These are phyloP conservation scores for Melinaea menophilus DNA, from an alignment of 2,888 invertebrate genomes.

Conservation along the genomic window DNA sequence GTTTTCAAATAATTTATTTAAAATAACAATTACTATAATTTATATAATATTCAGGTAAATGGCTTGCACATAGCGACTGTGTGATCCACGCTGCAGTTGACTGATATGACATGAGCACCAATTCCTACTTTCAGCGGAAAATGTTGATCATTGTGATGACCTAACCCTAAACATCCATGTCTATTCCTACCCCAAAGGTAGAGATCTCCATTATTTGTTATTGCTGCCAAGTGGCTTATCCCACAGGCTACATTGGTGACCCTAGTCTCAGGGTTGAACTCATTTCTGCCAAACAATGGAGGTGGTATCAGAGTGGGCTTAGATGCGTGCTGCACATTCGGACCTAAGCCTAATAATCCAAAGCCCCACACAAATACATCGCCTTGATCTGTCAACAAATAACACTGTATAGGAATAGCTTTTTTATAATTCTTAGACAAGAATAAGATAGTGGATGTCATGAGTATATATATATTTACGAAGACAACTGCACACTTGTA, in stretches of 20 bases:
- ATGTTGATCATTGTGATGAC: slow-evolving; percentile 87
- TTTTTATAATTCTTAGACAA: background rate
- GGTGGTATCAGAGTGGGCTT: slow-evolving; percentile 86
- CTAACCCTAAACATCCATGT: slow-evolving; percentile 90
- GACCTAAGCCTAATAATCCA: slow-evolving; percentile 94
- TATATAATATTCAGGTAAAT: slow-evolving; percentile 66
- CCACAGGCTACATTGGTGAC: slow-evolving; percentile 85
- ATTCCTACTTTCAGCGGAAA: slow-evolving; percentile 92
- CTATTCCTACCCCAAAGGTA: slow-evolving; percentile 96
- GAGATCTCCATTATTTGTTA: slow-evolving; percentile 89
- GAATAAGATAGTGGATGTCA: no score
- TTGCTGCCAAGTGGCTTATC: slow-evolving; percentile 85
- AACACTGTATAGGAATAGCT: background rate
- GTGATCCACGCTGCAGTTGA: slow-evolving; percentile 92
- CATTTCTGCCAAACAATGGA: slow-evolving; percentile 90
- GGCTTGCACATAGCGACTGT: slow-evolving; percentile 86
- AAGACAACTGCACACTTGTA: no score
- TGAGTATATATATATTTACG: no score
- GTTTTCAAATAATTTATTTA: slow-evolving; percentile 12
- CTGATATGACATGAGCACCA: slow-evolving; percentile 85
- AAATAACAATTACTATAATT: slow-evolving; percentile 11
- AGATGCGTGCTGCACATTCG: slow-evolving; percentile 81
- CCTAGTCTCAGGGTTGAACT: slow-evolving; percentile 83
- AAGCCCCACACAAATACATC: slow-evolving; percentile 96
- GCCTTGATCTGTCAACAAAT: slow-evolving; percentile 80